A percentile compares a stretch with the other conserved stretches of the same genome.
These are phyloP conservation scores for Chloropsis cyanopogon DNA, from an alignment of 2,113 vertebrate species.

Conservation along the genomic window DNA sequence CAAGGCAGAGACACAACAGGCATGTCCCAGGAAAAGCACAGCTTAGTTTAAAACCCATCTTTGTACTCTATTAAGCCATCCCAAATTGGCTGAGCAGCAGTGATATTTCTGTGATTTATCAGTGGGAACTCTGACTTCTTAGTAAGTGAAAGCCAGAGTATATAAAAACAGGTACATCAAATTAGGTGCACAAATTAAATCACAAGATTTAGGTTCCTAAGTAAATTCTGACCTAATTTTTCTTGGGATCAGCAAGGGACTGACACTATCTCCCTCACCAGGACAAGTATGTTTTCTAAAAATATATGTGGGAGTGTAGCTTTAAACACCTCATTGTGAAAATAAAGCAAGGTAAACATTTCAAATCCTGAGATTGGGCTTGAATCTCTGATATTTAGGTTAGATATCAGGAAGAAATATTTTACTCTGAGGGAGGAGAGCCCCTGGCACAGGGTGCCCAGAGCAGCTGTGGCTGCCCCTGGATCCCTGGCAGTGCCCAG, in stretches of 20 bases:
- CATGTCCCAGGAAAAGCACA: neutral
- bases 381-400: neutral
- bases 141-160: neutral
- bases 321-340: neutral
- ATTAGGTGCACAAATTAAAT: neutral
- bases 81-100: neutral
- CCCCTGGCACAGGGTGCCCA: neutral
- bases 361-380: neutral
- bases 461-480: neutral
- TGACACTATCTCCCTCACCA: neutral
- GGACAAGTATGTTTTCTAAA: neutral
- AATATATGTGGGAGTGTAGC: neutral
- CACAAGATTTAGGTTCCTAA: neutral
- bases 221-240: constrained; percentile 18
- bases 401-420: neutral
- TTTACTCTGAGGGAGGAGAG: rapidly evolving
- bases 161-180: neutral
- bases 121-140: neutral
- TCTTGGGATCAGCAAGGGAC: neutral
- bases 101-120: neutral
- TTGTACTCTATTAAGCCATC: neutral
- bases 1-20: neutral
- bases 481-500: neutral
- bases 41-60: neutral
- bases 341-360: neutral